Evolutionary conservation across 2,797 vertebrate genomes (phyloP).

Genomic region (Salarias fasciatus): DNA sequence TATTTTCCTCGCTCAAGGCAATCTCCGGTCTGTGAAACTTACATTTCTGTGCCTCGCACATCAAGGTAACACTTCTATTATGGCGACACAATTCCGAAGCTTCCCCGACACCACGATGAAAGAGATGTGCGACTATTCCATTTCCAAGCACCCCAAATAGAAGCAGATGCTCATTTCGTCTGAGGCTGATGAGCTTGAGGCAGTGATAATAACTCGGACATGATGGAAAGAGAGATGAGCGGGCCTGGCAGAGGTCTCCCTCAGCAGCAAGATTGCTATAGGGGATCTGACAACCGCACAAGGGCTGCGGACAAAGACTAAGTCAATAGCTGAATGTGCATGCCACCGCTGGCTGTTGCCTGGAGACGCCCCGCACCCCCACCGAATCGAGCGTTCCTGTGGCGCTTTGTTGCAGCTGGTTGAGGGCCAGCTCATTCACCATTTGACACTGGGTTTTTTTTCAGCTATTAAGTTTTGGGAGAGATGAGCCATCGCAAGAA

Average conservation of each 20-base stretch:
- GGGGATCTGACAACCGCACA: slow-evolving; percentile 61
- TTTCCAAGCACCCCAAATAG: no score
- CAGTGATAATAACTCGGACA: slow-evolving; percentile 36
- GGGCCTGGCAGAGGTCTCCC: not conserved
- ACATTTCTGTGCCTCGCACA: no score
- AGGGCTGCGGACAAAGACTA: slow-evolving; percentile 51
- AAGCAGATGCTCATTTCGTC: no score
- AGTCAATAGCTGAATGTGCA: slow-evolving; percentile 71
- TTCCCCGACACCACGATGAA: no score
- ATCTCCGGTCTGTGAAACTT: no score
- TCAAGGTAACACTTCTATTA: no score
- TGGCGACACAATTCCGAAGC: no score
- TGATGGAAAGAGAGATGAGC: slow-evolving; percentile 49
- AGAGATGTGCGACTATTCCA: no score
- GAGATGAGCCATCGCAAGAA: not conserved
- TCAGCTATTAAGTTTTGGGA: slow-evolving; percentile 34
- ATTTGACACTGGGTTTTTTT: slow-evolving; percentile 30
- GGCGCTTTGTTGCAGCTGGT: slow-evolving; percentile 66
- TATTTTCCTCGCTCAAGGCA: no score
- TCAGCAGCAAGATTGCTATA: slow-evolving; percentile 6
- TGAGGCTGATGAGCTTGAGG: not conserved
- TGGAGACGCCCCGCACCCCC: slow-evolving; percentile 57
- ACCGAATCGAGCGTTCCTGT: slow-evolving; percentile 40
- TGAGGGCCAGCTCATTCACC: slow-evolving; percentile 55
- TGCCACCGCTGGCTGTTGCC: slow-evolving; percentile 71